Conservation (phyloP, 1,140 invertebrate species). For the Bombus confusus region DNA sequence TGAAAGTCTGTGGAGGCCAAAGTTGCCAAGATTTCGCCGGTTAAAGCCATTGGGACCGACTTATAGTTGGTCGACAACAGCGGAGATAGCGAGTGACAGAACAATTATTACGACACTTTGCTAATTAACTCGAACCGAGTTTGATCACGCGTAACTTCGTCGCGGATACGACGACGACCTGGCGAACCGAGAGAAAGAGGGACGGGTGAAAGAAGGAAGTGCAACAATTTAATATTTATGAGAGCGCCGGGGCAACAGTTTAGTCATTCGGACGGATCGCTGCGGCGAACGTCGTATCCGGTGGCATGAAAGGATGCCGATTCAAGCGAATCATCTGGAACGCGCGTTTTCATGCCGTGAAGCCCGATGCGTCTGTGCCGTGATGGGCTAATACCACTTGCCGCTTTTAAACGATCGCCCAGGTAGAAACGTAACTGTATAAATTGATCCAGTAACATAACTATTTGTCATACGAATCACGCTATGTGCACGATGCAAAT, state of each 20-base stretch:
- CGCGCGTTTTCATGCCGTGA: slow-evolving; percentile 1
- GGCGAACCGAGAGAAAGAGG: neutral
- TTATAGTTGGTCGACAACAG: slow-evolving; percentile 33
- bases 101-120: slow-evolving; percentile 64
- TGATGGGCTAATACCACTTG: neutral
- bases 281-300: slow-evolving; percentile 27
- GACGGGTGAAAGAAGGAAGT: slow-evolving; percentile 27
- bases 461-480: too few relatives aligned
- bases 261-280: slow-evolving; percentile 49
- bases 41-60: slow-evolving; percentile 51
- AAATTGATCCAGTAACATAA: too few relatives aligned
- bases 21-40: neutral
- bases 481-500: too few relatives aligned
- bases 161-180: neutral
- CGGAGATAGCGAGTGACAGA: slow-evolving; percentile 29
- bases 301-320: slow-evolving; percentile 34
- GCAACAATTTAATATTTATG: slow-evolving; percentile 52
- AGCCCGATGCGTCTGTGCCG: neutral
- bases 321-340: slow-evolving; percentile 53
- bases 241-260: slow-evolving; percentile 34
- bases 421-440: neutral
- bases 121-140: slow-evolving; percentile 62
- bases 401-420: neutral
- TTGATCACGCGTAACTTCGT: slow-evolving; percentile 42
- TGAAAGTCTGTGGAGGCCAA: neutral